These are phyloP conservation scores for Phthorimaea operculella DNA, from an alignment of 1,140 invertebrate genomes.

Conservation along the genomic window DNA sequence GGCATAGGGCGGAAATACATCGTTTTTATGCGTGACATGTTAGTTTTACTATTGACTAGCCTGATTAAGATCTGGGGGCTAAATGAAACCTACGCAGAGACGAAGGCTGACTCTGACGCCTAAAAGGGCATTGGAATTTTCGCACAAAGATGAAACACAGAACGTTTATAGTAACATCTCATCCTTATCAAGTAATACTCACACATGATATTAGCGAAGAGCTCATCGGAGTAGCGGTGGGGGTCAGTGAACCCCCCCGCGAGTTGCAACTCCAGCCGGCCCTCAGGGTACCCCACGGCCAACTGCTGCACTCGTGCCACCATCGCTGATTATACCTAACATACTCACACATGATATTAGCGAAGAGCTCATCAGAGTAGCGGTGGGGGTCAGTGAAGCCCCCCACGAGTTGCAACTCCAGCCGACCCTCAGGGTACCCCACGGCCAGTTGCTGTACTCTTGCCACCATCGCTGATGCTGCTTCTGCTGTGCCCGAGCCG, in stretches of 20 bases:
- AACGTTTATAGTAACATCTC: too few relatives aligned
- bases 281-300: conserved; percentile 83
- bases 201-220: conserved; percentile 92
- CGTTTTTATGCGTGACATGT: too few relatives aligned
- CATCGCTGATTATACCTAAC: not conserved
- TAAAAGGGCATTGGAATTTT: too few relatives aligned
- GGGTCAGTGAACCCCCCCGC: conserved; percentile 91
- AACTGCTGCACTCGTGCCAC: conserved; percentile 84
- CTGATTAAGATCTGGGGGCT: too few relatives aligned
- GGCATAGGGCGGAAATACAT: too few relatives aligned
- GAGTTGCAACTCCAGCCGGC: conserved; percentile 88
- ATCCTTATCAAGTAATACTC: too few relatives aligned
- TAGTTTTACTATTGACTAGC: too few relatives aligned
- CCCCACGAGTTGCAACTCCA: conserved; percentile 90
- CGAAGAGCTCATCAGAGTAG: conserved; percentile 87
- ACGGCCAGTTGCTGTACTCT: conserved; percentile 85
- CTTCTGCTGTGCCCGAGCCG: conserved; percentile 85
- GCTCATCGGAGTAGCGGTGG: conserved; percentile 77
- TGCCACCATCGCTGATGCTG: conserved; percentile 81
- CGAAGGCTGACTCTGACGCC: too few relatives aligned
- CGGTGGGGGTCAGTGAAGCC: conserved; percentile 83
- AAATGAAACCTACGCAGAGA: too few relatives aligned
- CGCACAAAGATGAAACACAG: too few relatives aligned
- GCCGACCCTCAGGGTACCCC: conserved; percentile 84
- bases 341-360: conserved; percentile 88